These are phyloP conservation scores for Caenorhabditis elegans DNA, from an alignment of 1,140 invertebrate species.

Conservation along the genomic window WBcel235 BX284605.5:9614501-9615000, in stretches of 20 bases:
- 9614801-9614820: not conserved
- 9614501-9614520: slow-evolving; percentile 98
- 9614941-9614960: no score
- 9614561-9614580: slow-evolving; percentile 73
- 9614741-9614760: slow-evolving; percentile 44
- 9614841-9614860: not conserved
- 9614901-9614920: not conserved
- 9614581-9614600: no score
- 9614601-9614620: not conserved
- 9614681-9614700: slow-evolving; percentile 98
- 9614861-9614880: not conserved
- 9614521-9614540: slow-evolving; percentile 93
- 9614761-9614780: slow-evolving; percentile 14
- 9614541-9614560: slow-evolving; percentile 87
- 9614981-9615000: no score
- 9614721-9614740: slow-evolving; percentile 83
- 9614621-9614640: slow-evolving; percentile 77
- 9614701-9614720: slow-evolving; percentile 98
- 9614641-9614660: slow-evolving; percentile 73
- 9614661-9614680: slow-evolving; percentile 68
- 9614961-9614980: no score
- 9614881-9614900: not conserved
- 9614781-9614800: not conserved
- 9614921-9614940: no score
- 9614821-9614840: slow-evolving; percentile 12